Percentiles rank a stretch among this genome's conserved stretches.
Conservation (phyloP, 2,113 vertebrate genomes). For the Leucosticte australis region DNA sequence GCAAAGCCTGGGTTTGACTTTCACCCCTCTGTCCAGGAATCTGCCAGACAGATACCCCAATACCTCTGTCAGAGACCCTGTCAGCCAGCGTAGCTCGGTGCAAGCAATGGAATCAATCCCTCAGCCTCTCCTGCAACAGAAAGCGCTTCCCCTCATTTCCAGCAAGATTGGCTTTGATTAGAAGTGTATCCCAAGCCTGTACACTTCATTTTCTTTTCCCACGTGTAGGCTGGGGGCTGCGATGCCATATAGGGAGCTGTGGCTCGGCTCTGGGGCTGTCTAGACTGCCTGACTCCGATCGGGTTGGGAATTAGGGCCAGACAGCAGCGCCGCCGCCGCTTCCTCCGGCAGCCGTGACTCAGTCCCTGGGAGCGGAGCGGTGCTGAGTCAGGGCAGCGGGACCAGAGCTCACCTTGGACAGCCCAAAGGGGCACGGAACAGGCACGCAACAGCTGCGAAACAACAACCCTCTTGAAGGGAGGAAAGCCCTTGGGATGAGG, state of each 20-base stretch:
- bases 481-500: not conserved
- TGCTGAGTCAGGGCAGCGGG: conserved; percentile 53
- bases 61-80: no score
- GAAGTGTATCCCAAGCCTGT: not conserved
- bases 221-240: not conserved
- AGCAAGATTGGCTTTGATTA: not conserved
- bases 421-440: not conserved
- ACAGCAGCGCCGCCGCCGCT: not conserved
- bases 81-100: not conserved
- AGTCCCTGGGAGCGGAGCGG: not conserved
- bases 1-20: not conserved
- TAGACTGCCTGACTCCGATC: not conserved
- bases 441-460: not conserved
- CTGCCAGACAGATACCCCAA: not conserved
- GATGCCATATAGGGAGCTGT: conserved; percentile 5
- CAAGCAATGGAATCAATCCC: not conserved
- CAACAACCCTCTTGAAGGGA: not conserved
- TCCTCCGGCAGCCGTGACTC: conserved; percentile 41
- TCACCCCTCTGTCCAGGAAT: not conserved
- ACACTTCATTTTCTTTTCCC: not conserved
- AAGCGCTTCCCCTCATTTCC: not conserved
- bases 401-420: not conserved
- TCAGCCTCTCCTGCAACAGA: not conserved
- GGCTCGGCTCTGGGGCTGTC: not conserved
- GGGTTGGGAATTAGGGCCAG: not conserved